phyloP scores from a whole-genome alignment of 2,113 vertebrate species.

The Bothrops jararaca region DNA sequence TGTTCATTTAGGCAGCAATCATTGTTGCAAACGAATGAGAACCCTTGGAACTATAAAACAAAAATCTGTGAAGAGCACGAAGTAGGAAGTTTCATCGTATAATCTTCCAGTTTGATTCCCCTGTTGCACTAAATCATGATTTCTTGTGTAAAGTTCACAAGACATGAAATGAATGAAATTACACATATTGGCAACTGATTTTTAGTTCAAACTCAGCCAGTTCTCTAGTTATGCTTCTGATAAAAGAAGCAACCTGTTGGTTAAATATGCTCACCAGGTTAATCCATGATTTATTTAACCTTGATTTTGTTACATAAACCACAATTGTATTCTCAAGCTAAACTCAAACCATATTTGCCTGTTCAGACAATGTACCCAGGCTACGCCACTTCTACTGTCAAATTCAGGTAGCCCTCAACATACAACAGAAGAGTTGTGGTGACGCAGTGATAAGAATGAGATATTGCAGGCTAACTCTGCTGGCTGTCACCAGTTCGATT shows the following conservation, averaged over 20 bases:
- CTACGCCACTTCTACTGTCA: neutral
- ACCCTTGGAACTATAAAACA: neutral
- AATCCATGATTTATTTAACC: neutral
- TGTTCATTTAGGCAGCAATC: neutral
- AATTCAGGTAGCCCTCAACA: neutral
- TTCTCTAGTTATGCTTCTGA: neutral
- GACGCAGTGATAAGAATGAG: no score
- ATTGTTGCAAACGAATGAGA: neutral
- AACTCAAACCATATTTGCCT: neutral
- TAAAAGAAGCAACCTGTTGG: neutral
- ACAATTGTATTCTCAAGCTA: neutral
- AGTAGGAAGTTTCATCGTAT: neutral
- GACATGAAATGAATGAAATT: neutral
- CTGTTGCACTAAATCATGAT: neutral
- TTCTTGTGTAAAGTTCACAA: neutral
- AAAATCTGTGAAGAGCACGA: neutral
- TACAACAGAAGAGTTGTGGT: no score
- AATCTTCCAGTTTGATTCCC: neutral
- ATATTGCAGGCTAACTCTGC: no score
- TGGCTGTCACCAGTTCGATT: no score
- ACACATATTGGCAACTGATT: neutral
- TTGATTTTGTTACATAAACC: neutral
- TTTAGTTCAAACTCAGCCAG: neutral
- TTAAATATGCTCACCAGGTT: neutral
- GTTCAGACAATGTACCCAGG: neutral